Base-by-base conservation (phyloP, 2,888 invertebrate species). In the Tachina grossa region DNA sequence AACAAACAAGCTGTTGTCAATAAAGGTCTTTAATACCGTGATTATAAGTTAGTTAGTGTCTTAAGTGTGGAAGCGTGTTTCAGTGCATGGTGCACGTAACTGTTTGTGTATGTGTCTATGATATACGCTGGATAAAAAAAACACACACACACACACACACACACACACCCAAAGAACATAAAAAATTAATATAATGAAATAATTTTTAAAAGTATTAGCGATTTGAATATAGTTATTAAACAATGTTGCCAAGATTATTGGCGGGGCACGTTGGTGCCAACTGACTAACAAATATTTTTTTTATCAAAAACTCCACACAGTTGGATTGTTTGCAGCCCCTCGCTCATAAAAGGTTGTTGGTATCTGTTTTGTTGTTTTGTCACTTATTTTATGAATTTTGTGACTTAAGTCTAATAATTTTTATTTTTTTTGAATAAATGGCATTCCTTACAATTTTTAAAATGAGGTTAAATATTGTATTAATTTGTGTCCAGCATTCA, bases 401-500 rank as follows among this genome's bases (percentile, higher is more conserved):
- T 43, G 75, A 14, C n/a, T 83, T 13, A 45, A 19, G 39, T 41
- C 41, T n/a, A 14, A 65, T 31, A 31, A 31, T 31, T 31, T 31
- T 31, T 6, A 6, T 6, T 6, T 31, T 6, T 31, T 6, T 6
- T 31, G 19, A 51, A 74, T 11, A 71, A 83, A 61, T 85, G 53
- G 79, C 45, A 85, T 83, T 85, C 79, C 85, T 83, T 83, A n/a
- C 14, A 51, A 61, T 79, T 80, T 39, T 63, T 39, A n/a, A 76
- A 85, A 80, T 80, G 83, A 79, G 83, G 85, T 83, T 85, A 80
- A 76, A 71, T 74, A 80, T 75, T 79, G 71, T 74, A 68, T 83
- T 83, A 83, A 80, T 76, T 76, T 53, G 78, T 71, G 79, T 75
- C 78, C 85, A 76, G 14, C 61, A 72, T 72, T 83, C 63, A 79